These are phyloP conservation scores for Trinectes maculatus DNA, from an alignment of 2,113 vertebrate species.

Conservation along the genomic window DNA sequence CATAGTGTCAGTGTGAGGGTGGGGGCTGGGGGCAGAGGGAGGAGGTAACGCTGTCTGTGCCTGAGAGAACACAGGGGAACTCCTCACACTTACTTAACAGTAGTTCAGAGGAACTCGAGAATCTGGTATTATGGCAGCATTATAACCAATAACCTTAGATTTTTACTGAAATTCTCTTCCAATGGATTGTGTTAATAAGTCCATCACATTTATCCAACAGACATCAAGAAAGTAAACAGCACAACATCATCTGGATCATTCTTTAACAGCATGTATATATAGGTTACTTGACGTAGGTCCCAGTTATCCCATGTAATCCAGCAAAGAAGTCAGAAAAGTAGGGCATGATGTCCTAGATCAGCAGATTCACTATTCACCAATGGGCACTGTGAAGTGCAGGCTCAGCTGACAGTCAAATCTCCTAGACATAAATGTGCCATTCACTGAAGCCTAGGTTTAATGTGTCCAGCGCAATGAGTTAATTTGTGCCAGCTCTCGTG, in stretches of 20 bases:
- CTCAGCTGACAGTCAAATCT: constrained; percentile 18
- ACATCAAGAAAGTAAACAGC: constrained; percentile 55
- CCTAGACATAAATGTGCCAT: constrained; percentile 14
- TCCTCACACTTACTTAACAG: constrained; percentile 38
- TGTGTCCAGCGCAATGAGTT: neutral
- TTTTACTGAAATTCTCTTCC: neutral
- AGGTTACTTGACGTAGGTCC: constrained; percentile 53
- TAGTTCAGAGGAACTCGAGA: constrained; percentile 11
- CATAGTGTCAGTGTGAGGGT: neutral
- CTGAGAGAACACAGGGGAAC: constrained; percentile 42
- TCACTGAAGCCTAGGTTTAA: neutral
- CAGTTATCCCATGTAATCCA: constrained; percentile 43
- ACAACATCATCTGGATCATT: constrained; percentile 46
- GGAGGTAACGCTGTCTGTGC: constrained; percentile 25
- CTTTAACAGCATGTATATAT: constrained; percentile 64
- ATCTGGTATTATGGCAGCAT: neutral
- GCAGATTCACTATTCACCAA: constrained; percentile 31
- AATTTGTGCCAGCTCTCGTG: constrained; percentile 8
- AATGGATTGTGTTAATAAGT: too few relatives aligned
- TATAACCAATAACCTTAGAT: neutral
- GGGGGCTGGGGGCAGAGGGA: constrained; percentile 18
- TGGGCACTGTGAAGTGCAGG: constrained; percentile 26
- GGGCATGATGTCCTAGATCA: constrained; percentile 73
- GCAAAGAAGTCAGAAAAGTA: constrained; percentile 61
- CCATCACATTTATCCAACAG: too few relatives aligned